Base-by-base conservation (phyloP, 2,888 invertebrate species). In the Rhagium mordax region DNA sequence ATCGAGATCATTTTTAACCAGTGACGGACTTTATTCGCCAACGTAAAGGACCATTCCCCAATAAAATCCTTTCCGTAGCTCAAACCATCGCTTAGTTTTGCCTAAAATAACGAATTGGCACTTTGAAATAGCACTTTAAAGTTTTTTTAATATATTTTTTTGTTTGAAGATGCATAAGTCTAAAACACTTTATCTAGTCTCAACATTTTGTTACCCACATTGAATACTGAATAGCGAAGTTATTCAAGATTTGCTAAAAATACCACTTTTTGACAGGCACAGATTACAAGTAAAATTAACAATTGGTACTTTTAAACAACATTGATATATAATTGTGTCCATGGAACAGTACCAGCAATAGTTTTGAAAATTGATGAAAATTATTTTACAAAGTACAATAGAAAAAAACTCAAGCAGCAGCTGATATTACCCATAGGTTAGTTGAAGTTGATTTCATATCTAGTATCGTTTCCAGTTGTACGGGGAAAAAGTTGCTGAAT, bases 101-200 rank as follows among this genome's bases (percentile, higher is more conserved):
- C 83, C 81, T 84, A 84, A 84, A 84, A 83, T 83, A 85, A 84
- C 85, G 84, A 86, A 88, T 88, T 88, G 88, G 88, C 88, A 88
- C 88, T 87, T 86, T 84, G 84, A 87, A 87, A 88, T 86, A 87
- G 87, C 87, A 86, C 87, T 87, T 86, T 81, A 71, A 74, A 79
- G 73, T 73, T 76, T 72, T 74, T 66, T 70, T 57, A 55, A 69
- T 65, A 69, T 29, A 47, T 61, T 70, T 57, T 67, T 71, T 70
- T 67, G 20, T 70, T 70, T 67, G 62, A 71, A 74, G 73, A 66
- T 71, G 74, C 74, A 51, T 74, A 76, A 66, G 74, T 75, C 75
- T 77, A 77, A n/a, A n/a, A 77, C 77, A 77, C 75, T 75, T 75
- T 67, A 70, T 70, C 66, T 71, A 75, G 71, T 74, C 71, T 75